Evolutionary conservation across 2,113 vertebrate genomes (phyloP).

Genomic region (Oceanites oceanicus): DNA sequence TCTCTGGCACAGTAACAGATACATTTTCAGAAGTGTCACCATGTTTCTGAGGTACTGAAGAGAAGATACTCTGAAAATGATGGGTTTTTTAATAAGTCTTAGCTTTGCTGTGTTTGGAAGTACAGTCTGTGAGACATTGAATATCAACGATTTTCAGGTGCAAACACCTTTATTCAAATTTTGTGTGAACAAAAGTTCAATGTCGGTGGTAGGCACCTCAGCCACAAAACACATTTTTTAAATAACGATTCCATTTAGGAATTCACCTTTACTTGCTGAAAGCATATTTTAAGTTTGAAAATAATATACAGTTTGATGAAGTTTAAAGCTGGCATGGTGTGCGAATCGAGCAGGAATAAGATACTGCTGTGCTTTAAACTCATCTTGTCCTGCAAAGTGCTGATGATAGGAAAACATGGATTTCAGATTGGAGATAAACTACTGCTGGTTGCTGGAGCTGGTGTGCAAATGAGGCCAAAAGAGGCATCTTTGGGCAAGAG

Average conservation of each 20-base stretch:
- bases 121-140: fast-evolving
- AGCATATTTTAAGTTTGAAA: background rate
- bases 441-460: no score
- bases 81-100: background rate
- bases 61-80: background rate
- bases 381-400: background rate
- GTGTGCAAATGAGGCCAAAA: background rate
- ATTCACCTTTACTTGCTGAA: background rate
- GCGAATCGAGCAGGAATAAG: fast-evolving
- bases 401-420: background rate
- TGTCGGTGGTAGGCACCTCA: background rate
- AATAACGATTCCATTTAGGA: background rate
- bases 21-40: background rate
- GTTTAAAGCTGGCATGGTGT: background rate
- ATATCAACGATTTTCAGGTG: background rate
- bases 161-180: background rate
- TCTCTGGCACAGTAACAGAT: background rate
- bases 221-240: background rate
- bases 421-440: background rate
- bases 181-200: background rate
- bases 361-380: background rate
- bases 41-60: background rate
- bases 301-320: background rate
- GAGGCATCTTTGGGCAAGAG: background rate
- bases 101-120: background rate